Evolutionary conservation across 1,140 invertebrate genomes (phyloP).

Genomic region (Araneus ventricosus): DNA sequence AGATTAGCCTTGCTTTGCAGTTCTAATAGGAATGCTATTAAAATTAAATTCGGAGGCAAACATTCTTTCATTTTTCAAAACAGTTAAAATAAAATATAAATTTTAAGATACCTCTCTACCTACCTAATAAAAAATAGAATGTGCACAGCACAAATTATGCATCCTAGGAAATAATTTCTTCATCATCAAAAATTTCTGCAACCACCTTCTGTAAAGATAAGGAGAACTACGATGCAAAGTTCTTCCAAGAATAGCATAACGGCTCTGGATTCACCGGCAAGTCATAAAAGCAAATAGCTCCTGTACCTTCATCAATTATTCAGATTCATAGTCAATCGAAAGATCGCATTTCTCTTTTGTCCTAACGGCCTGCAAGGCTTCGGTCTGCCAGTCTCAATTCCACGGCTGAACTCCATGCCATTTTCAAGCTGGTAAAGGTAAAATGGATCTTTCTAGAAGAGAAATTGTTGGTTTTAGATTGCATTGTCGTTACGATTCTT

Average conservation of each 20-base stretch:
- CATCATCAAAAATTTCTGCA: background rate
- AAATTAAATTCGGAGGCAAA: no score
- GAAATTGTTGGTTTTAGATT: constrained; percentile 51
- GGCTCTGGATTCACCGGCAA: background rate
- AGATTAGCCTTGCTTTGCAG: no score
- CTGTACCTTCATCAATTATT: constrained; percentile 61
- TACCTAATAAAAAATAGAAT: no score
- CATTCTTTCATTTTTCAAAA: no score
- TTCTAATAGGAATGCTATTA: no score
- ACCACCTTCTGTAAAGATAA: background rate
- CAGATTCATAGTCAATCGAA: constrained; percentile 55
- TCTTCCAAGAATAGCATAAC: constrained; percentile 11
- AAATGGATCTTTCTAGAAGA: constrained; percentile 23
- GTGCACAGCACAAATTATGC: background rate
- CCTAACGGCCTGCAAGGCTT: background rate
- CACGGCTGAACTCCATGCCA: background rate
- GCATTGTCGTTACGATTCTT: constrained; percentile 35
- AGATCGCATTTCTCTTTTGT: constrained; percentile 9
- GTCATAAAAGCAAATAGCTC: constrained; percentile 59
- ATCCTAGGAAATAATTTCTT: background rate
- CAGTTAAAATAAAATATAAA: no score
- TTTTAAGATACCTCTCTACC: no score
- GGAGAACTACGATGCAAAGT: background rate
- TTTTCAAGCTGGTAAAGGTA: constrained; percentile 47
- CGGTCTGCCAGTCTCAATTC: background rate